Conservation (phyloP, 2,113 vertebrate species). For the Bungarus multicinctus region DNA sequence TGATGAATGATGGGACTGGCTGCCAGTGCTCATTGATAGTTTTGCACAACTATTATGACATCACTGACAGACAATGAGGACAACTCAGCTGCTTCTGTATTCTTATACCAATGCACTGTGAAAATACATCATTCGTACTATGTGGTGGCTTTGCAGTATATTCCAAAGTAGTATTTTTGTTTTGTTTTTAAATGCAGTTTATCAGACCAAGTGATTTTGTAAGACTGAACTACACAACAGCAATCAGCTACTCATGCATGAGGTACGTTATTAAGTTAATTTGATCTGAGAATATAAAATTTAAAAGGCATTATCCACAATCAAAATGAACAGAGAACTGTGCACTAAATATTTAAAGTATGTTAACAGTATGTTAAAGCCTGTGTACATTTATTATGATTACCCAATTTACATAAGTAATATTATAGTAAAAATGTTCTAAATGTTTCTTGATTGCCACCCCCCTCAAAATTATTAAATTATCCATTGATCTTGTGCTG, state of each 20-base stretch:
- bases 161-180: neutral
- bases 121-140: neutral
- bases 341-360: neutral
- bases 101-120: neutral
- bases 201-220: neutral
- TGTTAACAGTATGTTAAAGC: constrained; percentile 8
- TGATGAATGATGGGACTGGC: neutral
- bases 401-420: neutral
- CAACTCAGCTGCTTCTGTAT: neutral
- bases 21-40: constrained; percentile 9
- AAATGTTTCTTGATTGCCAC: fast-evolving
- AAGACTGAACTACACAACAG: neutral
- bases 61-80: constrained; percentile 34
- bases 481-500: neutral
- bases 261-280: neutral
- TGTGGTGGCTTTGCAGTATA: neutral
- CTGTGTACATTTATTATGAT: neutral
- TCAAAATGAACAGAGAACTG: neutral
- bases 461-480: neutral
- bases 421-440: neutral
- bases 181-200: neutral
- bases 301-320: neutral
- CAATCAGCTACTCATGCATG: neutral
- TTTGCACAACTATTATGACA: neutral
- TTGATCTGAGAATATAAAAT: neutral